Percentiles rank a stretch among this genome's conserved stretches.
Evolutionary conservation across 53 echinoderm and acorn worm species (phyloP).

Genomic region (Actinopyga echinites): DNA sequence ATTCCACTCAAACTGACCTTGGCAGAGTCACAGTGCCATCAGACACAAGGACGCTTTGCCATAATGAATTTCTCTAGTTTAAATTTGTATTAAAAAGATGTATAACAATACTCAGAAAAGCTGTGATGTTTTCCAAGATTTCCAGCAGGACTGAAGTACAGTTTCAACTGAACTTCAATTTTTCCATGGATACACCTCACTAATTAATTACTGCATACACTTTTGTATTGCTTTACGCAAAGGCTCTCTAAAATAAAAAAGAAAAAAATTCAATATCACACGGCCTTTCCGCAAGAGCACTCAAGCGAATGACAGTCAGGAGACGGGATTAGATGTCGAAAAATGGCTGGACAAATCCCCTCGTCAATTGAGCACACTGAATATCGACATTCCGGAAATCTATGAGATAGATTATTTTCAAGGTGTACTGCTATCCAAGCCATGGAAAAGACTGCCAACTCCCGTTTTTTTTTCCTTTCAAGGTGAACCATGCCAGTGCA

Average conservation of each 20-base stretch:
- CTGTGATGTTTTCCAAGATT: background rate
- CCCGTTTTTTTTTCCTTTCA: no score
- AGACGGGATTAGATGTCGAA: background rate
- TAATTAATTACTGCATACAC: conserved; percentile 22
- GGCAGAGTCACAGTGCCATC: background rate
- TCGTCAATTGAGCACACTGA: background rate
- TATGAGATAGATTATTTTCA: no score
- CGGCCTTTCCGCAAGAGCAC: conserved; percentile 15
- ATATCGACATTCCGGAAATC: no score
- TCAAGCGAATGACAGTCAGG: conserved; percentile 9
- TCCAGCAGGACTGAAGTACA: background rate
- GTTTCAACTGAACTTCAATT: background rate
- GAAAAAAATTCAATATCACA: conserved; percentile 8
- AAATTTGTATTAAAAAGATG: no score
- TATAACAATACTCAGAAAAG: no score
- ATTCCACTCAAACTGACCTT: background rate
- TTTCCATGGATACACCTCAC: conserved; percentile 20
- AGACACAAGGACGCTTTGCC: background rate
- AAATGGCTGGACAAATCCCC: conserved; percentile 9
- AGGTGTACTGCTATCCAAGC: no score
- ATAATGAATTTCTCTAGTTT: background rate
- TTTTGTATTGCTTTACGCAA: conserved; percentile 14
- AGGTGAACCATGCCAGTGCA: no score
- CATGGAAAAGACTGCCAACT: no score
- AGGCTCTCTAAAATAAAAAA: conserved; percentile 15